Evolutionary conservation across 2,113 vertebrate species (phyloP).

Genomic region (Columba livia): DNA sequence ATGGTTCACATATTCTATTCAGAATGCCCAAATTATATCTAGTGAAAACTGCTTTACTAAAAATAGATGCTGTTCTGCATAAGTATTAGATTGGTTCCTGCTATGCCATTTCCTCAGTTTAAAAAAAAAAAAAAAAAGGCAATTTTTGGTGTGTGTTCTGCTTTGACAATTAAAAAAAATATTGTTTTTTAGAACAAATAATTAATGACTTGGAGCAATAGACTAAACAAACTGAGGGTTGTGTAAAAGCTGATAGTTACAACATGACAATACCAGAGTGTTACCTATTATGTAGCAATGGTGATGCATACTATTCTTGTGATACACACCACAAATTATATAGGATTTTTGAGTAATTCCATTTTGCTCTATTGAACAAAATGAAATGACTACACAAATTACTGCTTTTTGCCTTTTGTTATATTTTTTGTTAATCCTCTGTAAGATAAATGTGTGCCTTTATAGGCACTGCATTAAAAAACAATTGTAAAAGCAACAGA

Average conservation of each 20-base stretch:
- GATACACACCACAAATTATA: not conserved
- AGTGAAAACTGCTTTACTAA: conserved; percentile 48
- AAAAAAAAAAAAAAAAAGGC: no score
- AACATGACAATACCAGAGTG: not conserved
- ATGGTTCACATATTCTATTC: not conserved
- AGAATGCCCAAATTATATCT: conserved; percentile 41
- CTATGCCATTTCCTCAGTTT: not conserved
- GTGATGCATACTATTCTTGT: not conserved
- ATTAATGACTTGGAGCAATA: not conserved
- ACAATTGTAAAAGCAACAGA: not conserved
- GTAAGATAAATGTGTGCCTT: conserved; percentile 1
- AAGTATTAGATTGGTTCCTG: conserved; percentile 32
- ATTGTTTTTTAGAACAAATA: not conserved
- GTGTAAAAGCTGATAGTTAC: not conserved
- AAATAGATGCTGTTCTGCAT: conserved; percentile 54
- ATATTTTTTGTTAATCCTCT: conserved; percentile 9
- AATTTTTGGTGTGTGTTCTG: not conserved
- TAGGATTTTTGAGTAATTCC: not conserved
- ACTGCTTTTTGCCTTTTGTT: conserved; percentile 13
- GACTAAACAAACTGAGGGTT: not conserved
- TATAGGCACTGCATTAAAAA: conserved; percentile 1
- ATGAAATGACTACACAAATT: not conserved
- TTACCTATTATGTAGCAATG: not conserved
- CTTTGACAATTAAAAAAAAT: not conserved
- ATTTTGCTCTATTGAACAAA: conserved; percentile 3